phyloP scores from a whole-genome alignment of 2,797 vertebrate species.

The Sus cebifrons region DNA sequence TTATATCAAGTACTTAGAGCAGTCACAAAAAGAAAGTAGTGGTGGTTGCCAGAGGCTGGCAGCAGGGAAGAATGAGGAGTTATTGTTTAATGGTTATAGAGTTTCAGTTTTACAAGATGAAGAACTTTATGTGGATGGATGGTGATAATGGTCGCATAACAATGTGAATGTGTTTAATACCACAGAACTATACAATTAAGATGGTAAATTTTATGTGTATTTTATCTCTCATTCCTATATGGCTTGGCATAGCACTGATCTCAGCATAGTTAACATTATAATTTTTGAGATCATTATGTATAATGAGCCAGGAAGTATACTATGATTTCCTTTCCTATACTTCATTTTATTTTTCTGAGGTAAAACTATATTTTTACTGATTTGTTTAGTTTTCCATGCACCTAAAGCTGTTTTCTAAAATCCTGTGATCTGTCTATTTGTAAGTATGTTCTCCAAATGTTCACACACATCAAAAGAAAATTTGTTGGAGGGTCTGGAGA shows the following conservation, averaged over 20 bases:
- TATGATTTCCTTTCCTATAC: not conserved
- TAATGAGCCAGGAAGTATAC: not conserved
- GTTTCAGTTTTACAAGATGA: not conserved
- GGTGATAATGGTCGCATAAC: not conserved
- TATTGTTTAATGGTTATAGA: not conserved
- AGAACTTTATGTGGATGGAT: not conserved
- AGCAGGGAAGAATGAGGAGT: not conserved
- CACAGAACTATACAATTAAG: not conserved
- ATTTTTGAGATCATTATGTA: not conserved
- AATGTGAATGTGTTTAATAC: not conserved
- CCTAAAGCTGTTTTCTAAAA: slow-evolving; percentile 11
- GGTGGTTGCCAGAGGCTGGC: not conserved
- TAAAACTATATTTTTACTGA: not conserved
- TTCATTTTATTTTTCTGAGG: slow-evolving; percentile 15
- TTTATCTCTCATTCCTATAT: not conserved
- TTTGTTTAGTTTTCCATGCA: not conserved
- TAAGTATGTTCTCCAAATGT: not conserved
- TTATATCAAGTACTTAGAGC: not conserved
- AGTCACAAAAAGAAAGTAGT: not conserved
- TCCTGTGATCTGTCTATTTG: not conserved
- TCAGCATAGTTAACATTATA: not conserved
- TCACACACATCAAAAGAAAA: not conserved
- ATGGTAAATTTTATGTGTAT: not conserved
- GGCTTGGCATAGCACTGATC: not conserved
- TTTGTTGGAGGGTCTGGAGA: not conserved